Evolutionary conservation across 2,113 vertebrate species (phyloP), one percentile per base, ranked within the genome.

Genomic region (Dipodomys merriami): DNA sequence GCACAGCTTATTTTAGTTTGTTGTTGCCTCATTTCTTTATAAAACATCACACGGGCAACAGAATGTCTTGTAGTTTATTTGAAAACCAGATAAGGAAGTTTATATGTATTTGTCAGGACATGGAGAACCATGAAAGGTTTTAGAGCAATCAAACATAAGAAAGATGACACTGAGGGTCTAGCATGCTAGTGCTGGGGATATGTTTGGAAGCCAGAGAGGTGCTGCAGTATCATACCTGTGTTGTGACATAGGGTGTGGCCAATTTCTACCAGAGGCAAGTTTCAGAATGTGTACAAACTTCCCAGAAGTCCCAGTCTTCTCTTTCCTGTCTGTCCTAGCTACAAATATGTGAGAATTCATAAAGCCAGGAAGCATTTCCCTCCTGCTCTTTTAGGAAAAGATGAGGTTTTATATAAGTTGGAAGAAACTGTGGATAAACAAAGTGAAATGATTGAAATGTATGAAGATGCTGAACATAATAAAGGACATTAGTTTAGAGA

Each of bases 31-130:
- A 11, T 44, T 90, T 83, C 27, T 87, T 93, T 77, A 73, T 49
- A 73, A 68, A 91, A 93, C 65, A 88, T 44, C n/a, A 87, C 19
- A 65, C 30, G 91, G n/a, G 23, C 69, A 91, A 72, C 71, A 88
- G 82, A 93, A 87, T 71, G 33, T 53, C 65, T 53, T 29, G 2
- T 5, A 18, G 49, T 44, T 83, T 84, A 27, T 81, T 80, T 91
- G 29, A 77, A 96, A 93, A 39, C n/a, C 44, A 90, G 77, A 86
- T 95, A 74, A 46, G 30, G 2, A 46, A 83, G 18, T 95, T 74
- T 77, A 57, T 49, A 53, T 22, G 39, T 35, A 44, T 25, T 12
- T 68, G 18, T 73, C 15, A 81, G 68, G 57, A 80, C 13, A 46
- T 29, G 30, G 77, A 83, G 84, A 94, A 30, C 46, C 20, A 82